Percentiles rank a stretch among this genome's conserved stretches.
Conservation (phyloP, 2,113 vertebrate genomes). For the Poeciliopsis retropinna region DNA sequence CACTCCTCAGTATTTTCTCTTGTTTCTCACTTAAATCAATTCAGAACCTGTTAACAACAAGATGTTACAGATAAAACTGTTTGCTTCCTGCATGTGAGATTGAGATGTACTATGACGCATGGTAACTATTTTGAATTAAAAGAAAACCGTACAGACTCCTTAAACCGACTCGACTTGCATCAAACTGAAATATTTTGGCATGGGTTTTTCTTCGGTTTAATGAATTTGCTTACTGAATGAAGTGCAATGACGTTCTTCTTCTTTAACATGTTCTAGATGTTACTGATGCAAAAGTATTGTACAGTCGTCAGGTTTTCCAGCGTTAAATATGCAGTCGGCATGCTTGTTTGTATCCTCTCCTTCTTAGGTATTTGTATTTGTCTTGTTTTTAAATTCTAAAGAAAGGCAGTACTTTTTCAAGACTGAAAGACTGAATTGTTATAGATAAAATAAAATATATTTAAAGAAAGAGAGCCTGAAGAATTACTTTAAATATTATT, state of each 20-base stretch:
- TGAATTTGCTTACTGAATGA: slow-evolving; percentile 14
- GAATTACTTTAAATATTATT: slow-evolving; percentile 53
- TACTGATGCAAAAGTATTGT: slow-evolving; percentile 55
- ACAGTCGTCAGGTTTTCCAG: slow-evolving; percentile 36
- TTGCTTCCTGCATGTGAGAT: slow-evolving; percentile 49
- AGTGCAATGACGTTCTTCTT: slow-evolving; percentile 48
- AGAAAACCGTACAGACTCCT: not conserved
- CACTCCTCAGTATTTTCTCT: slow-evolving; percentile 25
- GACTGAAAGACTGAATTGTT: slow-evolving; percentile 39
- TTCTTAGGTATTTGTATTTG: slow-evolving; percentile 35
- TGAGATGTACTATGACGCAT: slow-evolving; percentile 49
- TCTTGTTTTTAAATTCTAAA: slow-evolving; percentile 27
- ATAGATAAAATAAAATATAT: slow-evolving; percentile 50
- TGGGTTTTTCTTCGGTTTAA: slow-evolving; percentile 47
- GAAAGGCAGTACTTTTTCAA: slow-evolving; percentile 48
- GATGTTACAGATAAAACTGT: slow-evolving; percentile 14
- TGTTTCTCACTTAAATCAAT: slow-evolving; percentile 17
- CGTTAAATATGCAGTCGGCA: slow-evolving; percentile 62
- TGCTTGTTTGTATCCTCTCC: slow-evolving; percentile 51
- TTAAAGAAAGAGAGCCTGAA: slow-evolving; percentile 41
- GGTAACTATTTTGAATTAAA: slow-evolving; percentile 17
- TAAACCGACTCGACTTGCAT: not conserved
- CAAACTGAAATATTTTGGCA: slow-evolving; percentile 52
- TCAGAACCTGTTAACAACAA: slow-evolving; percentile 23
- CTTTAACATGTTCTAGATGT: slow-evolving; percentile 37